Evolutionary conservation across 2,888 invertebrate species (phyloP), one percentile per base, ranked within the genome.

Genomic region (Diadromus collaris): DNA sequence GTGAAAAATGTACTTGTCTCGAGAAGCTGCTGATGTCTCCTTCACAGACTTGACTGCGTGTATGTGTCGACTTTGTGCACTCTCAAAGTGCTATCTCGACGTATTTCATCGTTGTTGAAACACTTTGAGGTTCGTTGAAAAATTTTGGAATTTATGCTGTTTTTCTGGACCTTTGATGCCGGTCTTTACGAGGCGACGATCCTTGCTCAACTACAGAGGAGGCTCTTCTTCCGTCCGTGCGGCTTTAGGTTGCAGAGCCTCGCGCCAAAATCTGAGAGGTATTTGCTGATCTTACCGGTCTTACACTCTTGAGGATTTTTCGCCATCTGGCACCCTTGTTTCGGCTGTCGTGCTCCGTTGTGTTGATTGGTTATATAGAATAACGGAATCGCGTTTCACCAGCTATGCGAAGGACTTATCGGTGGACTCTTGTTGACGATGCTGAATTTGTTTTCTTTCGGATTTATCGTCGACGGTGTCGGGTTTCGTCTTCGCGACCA

Each of bases 1-100:
- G 51, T 13, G 19, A 27, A 46, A n/a, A 64, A 64, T 64, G 64
- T 64, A 48, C 64, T 46, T 64, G 48, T 64, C 46, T 19, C 64
- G 46, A 44, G 19, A 19, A 19, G 29, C 64, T 19, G 46, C 29
- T 21, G 46, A 19, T 9, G 10, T 6, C 29, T 10, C 6, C 24
- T 51, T 21, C 6, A 21, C 10, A 13, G 10, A 10, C 24, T 51
- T 24, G 24, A 24, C 10, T 21, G 21, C 24, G 24, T 21, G 13
- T 24, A 10, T 51, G 13, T 51, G 51, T 13, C 5, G 1, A 51
- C 24, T 51, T 51, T 24, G 51, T 51, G 24, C 16, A 16, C 38
- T 16, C 13, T 16, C 10, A 16, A 41, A n/a, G 48, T 1, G 9
- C 21, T 51, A 24, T 24, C 2, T 24, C 13, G 24, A 48, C 10